A percentile compares a stretch with the other conserved stretches of the same genome.
Evolutionary conservation across 2,113 vertebrate species (phyloP).

Genomic region (Rhea americana): DNA sequence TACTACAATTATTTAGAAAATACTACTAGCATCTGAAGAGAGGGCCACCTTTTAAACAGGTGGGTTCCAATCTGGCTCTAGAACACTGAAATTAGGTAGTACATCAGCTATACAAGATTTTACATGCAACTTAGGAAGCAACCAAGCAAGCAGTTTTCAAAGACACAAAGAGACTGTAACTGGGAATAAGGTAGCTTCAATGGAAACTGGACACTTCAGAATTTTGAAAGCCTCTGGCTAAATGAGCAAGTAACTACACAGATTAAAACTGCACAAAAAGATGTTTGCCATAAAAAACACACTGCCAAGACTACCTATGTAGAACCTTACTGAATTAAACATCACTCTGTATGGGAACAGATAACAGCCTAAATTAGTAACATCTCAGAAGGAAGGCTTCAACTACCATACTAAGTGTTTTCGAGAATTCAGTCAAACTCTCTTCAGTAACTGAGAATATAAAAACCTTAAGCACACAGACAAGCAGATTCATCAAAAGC

Average conservation of each 20-base stretch:
- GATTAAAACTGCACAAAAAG: not conserved
- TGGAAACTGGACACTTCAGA: not conserved
- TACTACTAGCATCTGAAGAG: not conserved
- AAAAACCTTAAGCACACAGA: not conserved
- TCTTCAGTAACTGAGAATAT: not conserved
- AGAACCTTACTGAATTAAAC: not conserved
- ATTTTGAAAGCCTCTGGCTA: not conserved
- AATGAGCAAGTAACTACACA: not conserved
- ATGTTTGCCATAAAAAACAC: not conserved
- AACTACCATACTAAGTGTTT: not conserved
- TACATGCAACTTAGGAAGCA: not conserved
- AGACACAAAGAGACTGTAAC: not conserved
- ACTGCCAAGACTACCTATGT: not conserved
- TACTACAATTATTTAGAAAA: constrained; percentile 34
- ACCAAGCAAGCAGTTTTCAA: not conserved
- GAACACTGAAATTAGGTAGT: not conserved
- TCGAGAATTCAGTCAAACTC: not conserved
- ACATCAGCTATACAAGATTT: not conserved
- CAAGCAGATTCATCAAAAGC: not conserved
- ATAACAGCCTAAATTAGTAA: not conserved
- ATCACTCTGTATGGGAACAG: fast-evolving
- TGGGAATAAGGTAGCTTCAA: not conserved
- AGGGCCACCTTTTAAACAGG: not conserved
- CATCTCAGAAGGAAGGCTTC: not conserved
- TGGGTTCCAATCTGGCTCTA: not conserved